Conservation (phyloP, 2,797 vertebrate species). For the Monodelphis domestica region DNA sequence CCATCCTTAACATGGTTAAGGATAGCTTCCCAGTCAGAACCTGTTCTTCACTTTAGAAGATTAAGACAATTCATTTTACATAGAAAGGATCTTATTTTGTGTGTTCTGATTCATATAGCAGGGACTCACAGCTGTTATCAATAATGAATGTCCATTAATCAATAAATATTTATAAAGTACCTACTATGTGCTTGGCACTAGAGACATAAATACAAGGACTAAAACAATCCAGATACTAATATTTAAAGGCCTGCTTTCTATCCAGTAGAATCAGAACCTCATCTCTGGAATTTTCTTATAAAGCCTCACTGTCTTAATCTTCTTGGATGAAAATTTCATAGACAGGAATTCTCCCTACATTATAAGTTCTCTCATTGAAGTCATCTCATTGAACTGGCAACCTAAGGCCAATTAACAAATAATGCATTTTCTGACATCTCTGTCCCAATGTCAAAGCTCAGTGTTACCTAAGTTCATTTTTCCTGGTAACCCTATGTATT, state of each 20-base stretch:
- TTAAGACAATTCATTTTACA: background rate
- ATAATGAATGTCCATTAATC: background rate
- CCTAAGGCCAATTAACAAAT: background rate
- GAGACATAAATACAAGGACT: background rate
- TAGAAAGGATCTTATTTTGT: background rate
- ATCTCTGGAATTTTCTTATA: background rate
- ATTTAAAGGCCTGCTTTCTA: background rate
- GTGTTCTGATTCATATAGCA: background rate
- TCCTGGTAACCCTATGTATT: background rate
- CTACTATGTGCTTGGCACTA: background rate
- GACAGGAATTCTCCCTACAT: too few species aligned
- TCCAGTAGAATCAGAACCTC: background rate
- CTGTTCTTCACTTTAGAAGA: background rate
- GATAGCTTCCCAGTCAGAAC: background rate
- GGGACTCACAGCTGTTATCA: background rate
- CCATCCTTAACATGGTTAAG: background rate
- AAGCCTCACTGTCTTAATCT: background rate
- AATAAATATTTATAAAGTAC: background rate
- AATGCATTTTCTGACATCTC: background rate
- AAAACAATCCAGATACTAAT: background rate
- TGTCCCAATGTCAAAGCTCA: background rate
- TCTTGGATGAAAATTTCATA: background rate
- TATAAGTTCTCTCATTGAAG: too few species aligned
- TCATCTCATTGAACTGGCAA: background rate
- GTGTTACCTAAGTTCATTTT: background rate